A percentile compares a stretch with the other conserved stretches of the same genome.
Conservation (phyloP, 2,888 invertebrate species). For the Leptarthrus brevirostris region DNA sequence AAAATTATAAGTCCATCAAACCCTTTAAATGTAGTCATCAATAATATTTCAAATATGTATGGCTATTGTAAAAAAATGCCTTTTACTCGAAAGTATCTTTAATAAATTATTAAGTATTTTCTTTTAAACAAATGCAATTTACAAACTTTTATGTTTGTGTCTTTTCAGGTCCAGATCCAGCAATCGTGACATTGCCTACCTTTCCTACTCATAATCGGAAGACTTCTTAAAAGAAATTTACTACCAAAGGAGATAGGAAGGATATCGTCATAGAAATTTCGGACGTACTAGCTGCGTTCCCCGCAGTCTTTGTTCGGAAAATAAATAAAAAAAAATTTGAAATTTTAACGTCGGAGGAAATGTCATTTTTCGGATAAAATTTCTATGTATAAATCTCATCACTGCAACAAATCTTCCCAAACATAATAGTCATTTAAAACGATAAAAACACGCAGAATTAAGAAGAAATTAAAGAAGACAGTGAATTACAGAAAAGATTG, state of each 20-base stretch:
- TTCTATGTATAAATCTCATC: conserved; percentile 22
- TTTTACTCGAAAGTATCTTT: no score
- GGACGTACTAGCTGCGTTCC: conserved; percentile 33
- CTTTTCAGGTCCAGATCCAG: conserved; percentile 35
- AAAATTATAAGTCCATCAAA: no score
- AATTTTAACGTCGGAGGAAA: conserved; percentile 8
- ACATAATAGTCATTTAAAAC: conserved; percentile 5
- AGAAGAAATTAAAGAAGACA: conserved; percentile 4
- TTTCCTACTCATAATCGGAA: conserved; percentile 20
- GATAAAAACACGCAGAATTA: conserved; percentile 22
- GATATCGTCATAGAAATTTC: conserved; percentile 3
- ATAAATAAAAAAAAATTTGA: conserved; percentile 22
- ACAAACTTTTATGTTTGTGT: no score
- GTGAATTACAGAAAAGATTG: conserved; percentile 1
- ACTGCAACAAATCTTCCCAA: conserved; percentile 31
- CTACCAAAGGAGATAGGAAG: neutral
- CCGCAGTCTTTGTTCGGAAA: conserved; percentile 32
- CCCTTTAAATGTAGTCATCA: no score
- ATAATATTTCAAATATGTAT: no score
- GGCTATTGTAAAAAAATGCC: no score
- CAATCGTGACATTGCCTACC: conserved; percentile 48
- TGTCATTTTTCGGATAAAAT: conserved; percentile 42
- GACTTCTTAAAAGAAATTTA: conserved; percentile 5
- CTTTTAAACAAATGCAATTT: no score
- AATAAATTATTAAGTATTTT: no score